phyloP scores from a whole-genome alignment of 2,113 vertebrate species.

The Calyptomena viridis region DNA sequence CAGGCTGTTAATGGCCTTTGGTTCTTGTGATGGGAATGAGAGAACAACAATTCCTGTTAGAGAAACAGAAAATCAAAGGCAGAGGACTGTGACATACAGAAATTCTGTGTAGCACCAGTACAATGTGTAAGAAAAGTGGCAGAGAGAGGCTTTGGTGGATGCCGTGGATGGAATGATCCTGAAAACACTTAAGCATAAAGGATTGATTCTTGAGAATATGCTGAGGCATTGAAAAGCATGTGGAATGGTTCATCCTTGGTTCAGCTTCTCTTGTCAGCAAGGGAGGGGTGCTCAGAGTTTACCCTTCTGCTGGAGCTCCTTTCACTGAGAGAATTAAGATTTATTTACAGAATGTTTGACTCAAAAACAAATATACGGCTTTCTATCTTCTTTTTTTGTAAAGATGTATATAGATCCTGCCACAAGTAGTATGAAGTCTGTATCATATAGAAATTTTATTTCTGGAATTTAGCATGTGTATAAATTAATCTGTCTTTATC shows the following conservation, averaged over 20 bases:
- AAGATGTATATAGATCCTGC: background rate
- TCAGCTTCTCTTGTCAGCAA: background rate
- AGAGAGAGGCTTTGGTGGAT: background rate
- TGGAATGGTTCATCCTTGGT: background rate
- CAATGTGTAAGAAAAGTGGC: background rate
- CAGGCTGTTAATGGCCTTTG: background rate
- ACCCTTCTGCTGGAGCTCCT: background rate
- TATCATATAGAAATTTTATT: background rate
- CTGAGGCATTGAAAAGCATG: background rate
- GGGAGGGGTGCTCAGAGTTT: background rate
- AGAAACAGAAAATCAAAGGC: background rate
- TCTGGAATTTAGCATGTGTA: background rate
- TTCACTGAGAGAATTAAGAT: background rate
- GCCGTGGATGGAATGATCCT: background rate
- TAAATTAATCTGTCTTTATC: conserved; percentile 39
- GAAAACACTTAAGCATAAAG: background rate
- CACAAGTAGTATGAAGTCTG: background rate
- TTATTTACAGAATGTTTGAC: background rate
- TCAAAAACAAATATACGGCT: background rate
- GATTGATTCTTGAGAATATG: background rate
- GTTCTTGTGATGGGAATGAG: background rate
- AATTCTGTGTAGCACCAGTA: background rate
- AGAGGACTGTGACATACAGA: background rate
- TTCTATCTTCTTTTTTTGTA: background rate
- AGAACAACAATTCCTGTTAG: background rate